These are phyloP conservation scores for Portevinia maculata DNA, from an alignment of 2,888 invertebrate species.

Conservation along the genomic window DNA sequence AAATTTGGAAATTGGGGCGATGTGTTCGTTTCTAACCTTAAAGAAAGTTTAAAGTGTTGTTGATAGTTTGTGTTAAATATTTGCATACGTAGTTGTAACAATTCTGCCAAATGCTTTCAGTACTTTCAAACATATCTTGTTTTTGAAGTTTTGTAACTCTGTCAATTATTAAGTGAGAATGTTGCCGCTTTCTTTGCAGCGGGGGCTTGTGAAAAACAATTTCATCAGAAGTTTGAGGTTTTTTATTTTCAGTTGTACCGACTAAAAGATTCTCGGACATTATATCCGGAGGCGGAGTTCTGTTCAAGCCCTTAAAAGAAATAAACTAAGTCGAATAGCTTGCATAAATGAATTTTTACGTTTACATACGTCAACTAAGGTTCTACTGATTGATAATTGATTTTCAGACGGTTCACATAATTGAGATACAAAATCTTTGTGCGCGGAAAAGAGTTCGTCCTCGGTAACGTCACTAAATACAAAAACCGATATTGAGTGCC, in stretches of 20 bases:
- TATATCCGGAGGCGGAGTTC: neutral
- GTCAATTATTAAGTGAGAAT: slow-evolving; percentile 7
- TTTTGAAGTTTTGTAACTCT: slow-evolving; percentile 4
- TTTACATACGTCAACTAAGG: neutral
- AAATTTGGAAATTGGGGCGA: neutral
- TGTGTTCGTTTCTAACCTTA: slow-evolving; percentile 13
- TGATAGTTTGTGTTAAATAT: neutral
- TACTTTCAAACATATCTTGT: neutral
- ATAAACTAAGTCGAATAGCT: neutral
- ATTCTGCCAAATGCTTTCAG: slow-evolving; percentile 8
- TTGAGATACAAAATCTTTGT: neutral
- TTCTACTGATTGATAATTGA: neutral
- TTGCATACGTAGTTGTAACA: slow-evolving; percentile 24
- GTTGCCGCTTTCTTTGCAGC: slow-evolving; percentile 5
- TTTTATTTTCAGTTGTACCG: neutral
- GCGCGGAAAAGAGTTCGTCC: neutral
- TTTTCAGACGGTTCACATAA: neutral
- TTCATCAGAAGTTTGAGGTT: neutral
- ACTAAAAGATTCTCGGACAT: neutral
- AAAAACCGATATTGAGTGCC: neutral
- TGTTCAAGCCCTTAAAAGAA: neutral
- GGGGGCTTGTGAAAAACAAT: neutral
- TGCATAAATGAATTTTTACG: neutral
- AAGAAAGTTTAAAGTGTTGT: neutral
- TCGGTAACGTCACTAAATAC: neutral